Evolutionary conservation across 2,797 vertebrate species (phyloP).

Genomic region (Carapus acus): DNA sequence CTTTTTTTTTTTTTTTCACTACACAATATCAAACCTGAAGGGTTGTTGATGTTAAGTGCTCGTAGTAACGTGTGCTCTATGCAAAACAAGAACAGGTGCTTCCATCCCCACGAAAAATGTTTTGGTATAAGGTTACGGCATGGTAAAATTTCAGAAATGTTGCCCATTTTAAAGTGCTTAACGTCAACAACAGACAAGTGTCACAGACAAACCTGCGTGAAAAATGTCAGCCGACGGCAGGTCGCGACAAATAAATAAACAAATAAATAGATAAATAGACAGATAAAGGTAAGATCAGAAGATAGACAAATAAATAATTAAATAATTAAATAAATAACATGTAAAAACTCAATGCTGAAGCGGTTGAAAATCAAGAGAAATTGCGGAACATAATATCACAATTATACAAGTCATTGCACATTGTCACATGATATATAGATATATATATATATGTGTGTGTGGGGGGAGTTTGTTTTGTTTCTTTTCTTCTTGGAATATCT

Average conservation of each 20-base stretch:
- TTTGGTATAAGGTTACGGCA: constrained; percentile 56
- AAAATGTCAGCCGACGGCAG: no score
- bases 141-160: constrained; percentile 62
- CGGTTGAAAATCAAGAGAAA: constrained; percentile 69
- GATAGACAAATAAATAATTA: no score
- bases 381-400: constrained; percentile 75
- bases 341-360: constrained; percentile 71
- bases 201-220: constrained; percentile 48
- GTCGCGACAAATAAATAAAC: constrained; percentile 48
- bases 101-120: constrained; percentile 22
- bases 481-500: constrained; percentile 43
- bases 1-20: constrained; percentile 17
- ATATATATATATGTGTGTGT: constrained; percentile 45
- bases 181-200: constrained; percentile 75
- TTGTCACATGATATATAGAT: constrained; percentile 76
- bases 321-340: constrained; percentile 50
- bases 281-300: constrained; percentile 21
- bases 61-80: constrained; percentile 29
- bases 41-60: constrained; percentile 54
- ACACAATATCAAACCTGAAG: constrained; percentile 32
- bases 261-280: constrained; percentile 51
- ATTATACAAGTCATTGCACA: constrained; percentile 90
- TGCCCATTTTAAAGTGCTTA: constrained; percentile 90
- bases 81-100: constrained; percentile 38
- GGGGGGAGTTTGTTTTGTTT: constrained; percentile 48